Conservation (phyloP, 2,888 invertebrate species). For the Geotrupes spiniger region DNA sequence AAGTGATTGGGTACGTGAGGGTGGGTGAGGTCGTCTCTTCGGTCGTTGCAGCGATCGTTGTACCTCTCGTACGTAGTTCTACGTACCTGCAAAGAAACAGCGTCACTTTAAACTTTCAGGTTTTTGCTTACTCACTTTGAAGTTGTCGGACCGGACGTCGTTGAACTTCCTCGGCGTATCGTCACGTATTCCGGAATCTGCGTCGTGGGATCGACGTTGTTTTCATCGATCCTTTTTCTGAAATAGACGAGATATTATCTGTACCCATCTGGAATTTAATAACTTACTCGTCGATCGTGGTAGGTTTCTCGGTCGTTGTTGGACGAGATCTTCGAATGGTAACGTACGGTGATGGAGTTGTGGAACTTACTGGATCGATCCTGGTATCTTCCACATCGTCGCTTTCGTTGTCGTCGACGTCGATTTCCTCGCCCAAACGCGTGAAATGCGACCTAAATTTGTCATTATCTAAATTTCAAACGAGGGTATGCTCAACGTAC, state of each 20-base stretch:
- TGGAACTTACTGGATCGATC: constrained; percentile 8
- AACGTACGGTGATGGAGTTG: constrained; percentile 20
- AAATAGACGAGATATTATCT: no score
- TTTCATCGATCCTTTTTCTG: constrained; percentile 2
- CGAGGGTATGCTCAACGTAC: constrained; percentile 26
- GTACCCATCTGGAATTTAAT: constrained; percentile 12
- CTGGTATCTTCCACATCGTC: not conserved
- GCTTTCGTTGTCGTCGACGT: not conserved
- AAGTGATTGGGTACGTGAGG: no score
- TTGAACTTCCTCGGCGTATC: constrained; percentile 54
- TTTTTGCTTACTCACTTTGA: constrained; percentile 48
- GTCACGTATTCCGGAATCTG: constrained; percentile 58
- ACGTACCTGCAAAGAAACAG: constrained; percentile 23
- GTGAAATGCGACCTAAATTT: not conserved
- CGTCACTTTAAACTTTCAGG: not conserved
- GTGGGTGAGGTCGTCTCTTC: no score
- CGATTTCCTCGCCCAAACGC: constrained; percentile 11
- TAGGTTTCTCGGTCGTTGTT: constrained; percentile 17
- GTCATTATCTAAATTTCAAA: not conserved
- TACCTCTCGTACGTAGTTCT: constrained; percentile 24
- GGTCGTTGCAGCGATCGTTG: constrained; percentile 10
- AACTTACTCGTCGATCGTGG: no score
- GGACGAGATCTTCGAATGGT: constrained; percentile 27
- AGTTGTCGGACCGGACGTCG: constrained; percentile 53
- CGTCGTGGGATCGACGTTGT: constrained; percentile 1